phyloP scores from a whole-genome alignment of 2,797 vertebrate genomes.

The Tadarida brasiliensis region DNA sequence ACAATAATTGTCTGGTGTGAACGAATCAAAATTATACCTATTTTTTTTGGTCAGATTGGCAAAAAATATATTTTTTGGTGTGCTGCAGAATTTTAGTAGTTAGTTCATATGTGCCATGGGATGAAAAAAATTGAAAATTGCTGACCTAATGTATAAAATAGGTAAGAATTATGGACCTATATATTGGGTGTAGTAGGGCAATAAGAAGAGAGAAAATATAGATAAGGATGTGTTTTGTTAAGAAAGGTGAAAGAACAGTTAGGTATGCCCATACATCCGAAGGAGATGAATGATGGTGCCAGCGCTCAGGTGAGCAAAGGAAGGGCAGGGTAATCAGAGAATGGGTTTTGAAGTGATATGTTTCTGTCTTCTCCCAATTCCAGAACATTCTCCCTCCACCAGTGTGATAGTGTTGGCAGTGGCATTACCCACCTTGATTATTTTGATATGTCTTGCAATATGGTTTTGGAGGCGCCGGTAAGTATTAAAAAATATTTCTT shows the following conservation, averaged over 20 bases:
- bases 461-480: constrained; percentile 21
- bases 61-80: not conserved
- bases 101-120: not conserved
- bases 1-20: not conserved
- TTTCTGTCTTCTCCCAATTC: not conserved
- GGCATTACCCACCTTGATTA: not conserved
- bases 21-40: not conserved
- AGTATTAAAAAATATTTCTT: constrained; percentile 17
- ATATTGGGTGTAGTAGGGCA: not conserved
- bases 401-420: not conserved
- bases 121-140: not conserved
- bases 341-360: not conserved
- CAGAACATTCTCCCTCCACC: not conserved
- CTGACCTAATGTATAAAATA: not conserved
- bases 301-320: not conserved
- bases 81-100: not conserved
- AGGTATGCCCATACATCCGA: not conserved
- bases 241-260: not conserved
- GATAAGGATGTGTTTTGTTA: rapidly evolving
- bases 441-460: not conserved
- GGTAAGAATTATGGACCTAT: not conserved
- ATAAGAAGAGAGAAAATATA: not conserved
- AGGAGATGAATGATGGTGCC: not conserved
- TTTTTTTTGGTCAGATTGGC: not conserved
- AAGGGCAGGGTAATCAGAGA: too few species aligned